Percentiles rank a stretch among this genome's conserved stretches.
Conservation (phyloP, 2,797 vertebrate genomes). For the Cryptoblepharus egeriae region DNA sequence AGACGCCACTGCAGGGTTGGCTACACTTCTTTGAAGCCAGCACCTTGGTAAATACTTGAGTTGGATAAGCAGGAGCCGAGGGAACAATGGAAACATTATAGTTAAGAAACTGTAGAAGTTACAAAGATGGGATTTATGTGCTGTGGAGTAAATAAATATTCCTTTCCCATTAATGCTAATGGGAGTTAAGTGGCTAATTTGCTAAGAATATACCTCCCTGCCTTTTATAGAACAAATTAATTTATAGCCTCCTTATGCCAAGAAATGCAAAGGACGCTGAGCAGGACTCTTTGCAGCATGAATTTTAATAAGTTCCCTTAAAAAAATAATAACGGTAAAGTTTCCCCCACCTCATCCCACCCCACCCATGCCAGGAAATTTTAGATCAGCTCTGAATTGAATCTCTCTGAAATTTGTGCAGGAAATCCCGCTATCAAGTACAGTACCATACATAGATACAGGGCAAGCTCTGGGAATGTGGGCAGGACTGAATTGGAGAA, state of each 20-base stretch:
- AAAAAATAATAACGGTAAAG: slow-evolving; percentile 56
- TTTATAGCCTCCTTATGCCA: slow-evolving; percentile 69
- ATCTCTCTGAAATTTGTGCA: slow-evolving; percentile 63
- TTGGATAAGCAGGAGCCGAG: slow-evolving; percentile 61
- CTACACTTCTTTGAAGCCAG: slow-evolving; percentile 61
- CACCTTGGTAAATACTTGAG: slow-evolving; percentile 68
- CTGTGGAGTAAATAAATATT: slow-evolving; percentile 76
- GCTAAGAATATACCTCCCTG: slow-evolving; percentile 70
- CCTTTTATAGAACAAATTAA: slow-evolving; percentile 71
- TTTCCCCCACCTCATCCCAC: slow-evolving; percentile 33
- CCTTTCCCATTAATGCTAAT: slow-evolving; percentile 73
- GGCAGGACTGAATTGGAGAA: no score
- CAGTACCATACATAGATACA: background rate
- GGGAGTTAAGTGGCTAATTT: slow-evolving; percentile 76
- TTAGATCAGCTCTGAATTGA: slow-evolving; percentile 63
- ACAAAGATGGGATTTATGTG: slow-evolving; percentile 69
- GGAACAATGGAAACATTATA: slow-evolving; percentile 74
- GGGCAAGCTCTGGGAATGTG: background rate
- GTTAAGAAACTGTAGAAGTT: slow-evolving; percentile 71
- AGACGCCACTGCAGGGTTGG: slow-evolving; percentile 50
- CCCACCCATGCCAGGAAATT: slow-evolving; percentile 62
- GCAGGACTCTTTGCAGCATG: slow-evolving; percentile 49
- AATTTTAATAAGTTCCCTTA: slow-evolving; percentile 58
- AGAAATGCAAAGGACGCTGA: slow-evolving; percentile 67
- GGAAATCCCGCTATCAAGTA: no score